These are phyloP conservation scores for Acanthococcus lagerstroemiae DNA, from an alignment of 2,888 invertebrate species.

Conservation along the genomic window DNA sequence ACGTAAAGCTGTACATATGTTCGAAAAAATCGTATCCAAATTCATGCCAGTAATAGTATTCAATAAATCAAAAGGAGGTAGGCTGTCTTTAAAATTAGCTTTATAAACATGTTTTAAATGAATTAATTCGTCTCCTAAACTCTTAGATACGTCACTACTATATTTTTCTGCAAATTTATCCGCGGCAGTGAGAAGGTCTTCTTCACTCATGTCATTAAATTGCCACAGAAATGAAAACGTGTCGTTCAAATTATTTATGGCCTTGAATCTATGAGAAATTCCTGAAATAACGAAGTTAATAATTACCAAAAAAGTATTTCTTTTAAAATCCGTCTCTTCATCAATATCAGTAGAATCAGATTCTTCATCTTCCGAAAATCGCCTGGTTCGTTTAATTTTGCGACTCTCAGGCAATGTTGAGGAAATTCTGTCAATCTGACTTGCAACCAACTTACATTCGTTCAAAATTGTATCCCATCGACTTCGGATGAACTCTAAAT, in stretches of 20 bases:
- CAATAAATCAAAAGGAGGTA: not conserved
- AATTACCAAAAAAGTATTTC: not conserved
- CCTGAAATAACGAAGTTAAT: not conserved
- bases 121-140: not conserved
- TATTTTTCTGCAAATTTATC: not conserved
- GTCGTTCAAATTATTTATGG: not conserved
- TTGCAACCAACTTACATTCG: constrained; percentile 6
- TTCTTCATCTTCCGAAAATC: not conserved
- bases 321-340: not conserved
- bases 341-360: too few species aligned
- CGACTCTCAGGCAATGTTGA: not conserved
- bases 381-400: not conserved
- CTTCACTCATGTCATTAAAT: not conserved
- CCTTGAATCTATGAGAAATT: not conserved
- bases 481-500: not conserved
- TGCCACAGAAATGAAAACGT: constrained; percentile 8
- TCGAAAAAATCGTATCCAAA: constrained; percentile 3
- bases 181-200: not conserved
- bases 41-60: not conserved
- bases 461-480: constrained; percentile 1
- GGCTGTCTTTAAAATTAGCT: constrained; percentile 3
- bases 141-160: not conserved
- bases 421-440: not conserved
- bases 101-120: not conserved
- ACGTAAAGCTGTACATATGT: constrained; percentile 7